Conservation (phyloP, 2,113 vertebrate genomes). For the Salvelinus fontinalis region DNA sequence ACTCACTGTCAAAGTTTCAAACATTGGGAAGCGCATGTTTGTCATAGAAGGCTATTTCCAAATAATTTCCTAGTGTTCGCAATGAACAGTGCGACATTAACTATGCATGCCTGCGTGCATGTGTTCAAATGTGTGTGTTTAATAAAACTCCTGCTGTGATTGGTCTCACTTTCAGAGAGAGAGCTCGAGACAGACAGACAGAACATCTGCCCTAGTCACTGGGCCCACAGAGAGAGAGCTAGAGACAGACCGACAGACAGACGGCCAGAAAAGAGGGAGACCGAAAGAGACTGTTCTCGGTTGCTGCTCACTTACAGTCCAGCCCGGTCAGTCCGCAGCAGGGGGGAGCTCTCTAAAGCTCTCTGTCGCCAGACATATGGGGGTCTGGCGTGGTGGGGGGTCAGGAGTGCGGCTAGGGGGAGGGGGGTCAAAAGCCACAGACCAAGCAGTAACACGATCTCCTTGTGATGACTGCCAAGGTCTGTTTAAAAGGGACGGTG, state of each 20-base stretch:
- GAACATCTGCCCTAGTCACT: conserved; percentile 25
- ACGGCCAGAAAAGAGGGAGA: not conserved
- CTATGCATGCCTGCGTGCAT: conserved; percentile 36
- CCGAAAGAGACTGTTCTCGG: not conserved
- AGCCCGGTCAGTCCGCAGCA: conserved; percentile 2
- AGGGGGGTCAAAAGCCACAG: conserved; percentile 27
- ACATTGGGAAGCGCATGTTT: conserved; percentile 6
- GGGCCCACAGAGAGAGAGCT: conserved; percentile 6
- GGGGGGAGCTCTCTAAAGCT: conserved; percentile 20
- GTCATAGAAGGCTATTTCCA: conserved; percentile 17
- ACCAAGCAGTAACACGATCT: conserved; percentile 53
- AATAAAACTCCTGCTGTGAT: conserved; percentile 58
- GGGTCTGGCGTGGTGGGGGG: conserved; percentile 20
- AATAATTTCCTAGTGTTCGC: conserved; percentile 50
- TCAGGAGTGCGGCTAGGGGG: not conserved
- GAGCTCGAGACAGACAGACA: not conserved
- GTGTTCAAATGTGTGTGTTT: conserved; percentile 51
- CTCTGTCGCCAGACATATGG: conserved; percentile 31
- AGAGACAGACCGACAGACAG: conserved; percentile 7
- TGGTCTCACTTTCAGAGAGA: conserved; percentile 42
- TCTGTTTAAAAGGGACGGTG: conserved; percentile 41
- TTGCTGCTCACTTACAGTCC: not conserved
- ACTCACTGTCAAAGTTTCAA: conserved; percentile 17
- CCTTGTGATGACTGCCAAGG: conserved; percentile 52
- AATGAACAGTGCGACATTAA: conserved; percentile 37